Percentiles rank a stretch among this genome's conserved stretches.
These are phyloP conservation scores for Atta colombica DNA, from an alignment of 1,140 invertebrate genomes.

Conservation along the genomic window DNA sequence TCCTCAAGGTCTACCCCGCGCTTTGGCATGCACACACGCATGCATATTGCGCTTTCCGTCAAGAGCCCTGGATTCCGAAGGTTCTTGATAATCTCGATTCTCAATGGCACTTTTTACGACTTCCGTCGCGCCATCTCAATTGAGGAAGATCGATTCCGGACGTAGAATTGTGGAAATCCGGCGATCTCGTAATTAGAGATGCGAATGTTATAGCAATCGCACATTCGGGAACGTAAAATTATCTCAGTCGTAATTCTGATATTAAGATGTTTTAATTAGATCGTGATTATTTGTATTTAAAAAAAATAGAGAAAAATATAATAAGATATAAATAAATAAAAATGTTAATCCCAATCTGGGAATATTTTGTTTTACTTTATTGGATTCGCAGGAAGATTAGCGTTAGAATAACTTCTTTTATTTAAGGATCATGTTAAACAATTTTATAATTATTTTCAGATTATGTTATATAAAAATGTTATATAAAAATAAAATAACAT, in stretches of 20 bases:
- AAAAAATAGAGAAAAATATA: neutral
- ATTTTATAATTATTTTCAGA: neutral
- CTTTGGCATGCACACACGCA: conserved; percentile 7
- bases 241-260: neutral
- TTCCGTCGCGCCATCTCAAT: conserved; percentile 59
- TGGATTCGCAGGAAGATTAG: neutral
- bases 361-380: neutral
- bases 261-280: neutral
- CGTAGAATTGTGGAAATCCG: neutral
- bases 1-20: conserved; percentile 61
- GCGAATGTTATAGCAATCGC: neutral
- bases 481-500: neutral
- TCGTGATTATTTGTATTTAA: neutral
- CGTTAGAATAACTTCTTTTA: neutral
- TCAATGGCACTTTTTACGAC: conserved; percentile 69
- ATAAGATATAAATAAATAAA: neutral
- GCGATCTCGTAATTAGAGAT: neutral
- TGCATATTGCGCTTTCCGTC: neutral
- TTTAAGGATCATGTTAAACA: neutral
- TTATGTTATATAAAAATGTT: neutral
- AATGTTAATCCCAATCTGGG: neutral
- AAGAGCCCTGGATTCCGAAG: neutral
- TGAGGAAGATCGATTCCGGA: conserved; percentile 42
- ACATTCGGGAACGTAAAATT: neutral
- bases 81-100: neutral